A percentile compares a stretch with the other conserved stretches of the same genome.
These are phyloP conservation scores for Sicus ferrugineus DNA, from an alignment of 2,888 invertebrate genomes.

Conservation along the genomic window DNA sequence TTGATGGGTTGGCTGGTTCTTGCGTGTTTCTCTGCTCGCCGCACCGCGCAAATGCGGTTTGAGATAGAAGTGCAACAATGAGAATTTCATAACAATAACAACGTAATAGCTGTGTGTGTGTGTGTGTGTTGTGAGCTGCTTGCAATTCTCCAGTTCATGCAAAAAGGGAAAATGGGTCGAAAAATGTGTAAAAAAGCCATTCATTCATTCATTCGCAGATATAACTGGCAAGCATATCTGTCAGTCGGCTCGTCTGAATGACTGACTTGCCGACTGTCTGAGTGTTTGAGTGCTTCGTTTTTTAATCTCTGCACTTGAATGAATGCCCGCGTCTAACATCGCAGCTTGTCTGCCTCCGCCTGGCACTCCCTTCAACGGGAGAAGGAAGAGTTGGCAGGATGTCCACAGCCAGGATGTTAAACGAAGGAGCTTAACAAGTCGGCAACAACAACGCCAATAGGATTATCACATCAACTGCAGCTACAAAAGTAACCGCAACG, in stretches of 20 bases:
- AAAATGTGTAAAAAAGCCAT: too few species aligned
- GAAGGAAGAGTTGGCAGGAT: constrained; percentile 23
- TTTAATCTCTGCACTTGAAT: background rate
- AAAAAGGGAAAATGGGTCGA: background rate
- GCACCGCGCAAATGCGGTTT: constrained; percentile 15
- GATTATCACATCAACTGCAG: background rate
- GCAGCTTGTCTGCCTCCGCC: background rate
- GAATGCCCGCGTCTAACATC: background rate
- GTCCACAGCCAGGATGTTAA: constrained; percentile 7
- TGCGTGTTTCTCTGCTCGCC: background rate
- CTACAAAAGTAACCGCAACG: background rate
- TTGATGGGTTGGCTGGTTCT: background rate
- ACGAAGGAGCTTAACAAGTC: background rate
- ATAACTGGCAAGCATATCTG: constrained; percentile 11
- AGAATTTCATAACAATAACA: background rate
- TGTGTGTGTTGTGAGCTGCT: constrained; percentile 25
- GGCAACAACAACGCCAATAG: constrained; percentile 17
- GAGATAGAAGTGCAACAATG: constrained; percentile 4
- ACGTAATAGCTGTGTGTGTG: constrained; percentile 4
- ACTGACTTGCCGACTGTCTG: background rate
- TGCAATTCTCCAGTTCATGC: background rate
- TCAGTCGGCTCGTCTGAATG: background rate
- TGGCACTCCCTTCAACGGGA: background rate
- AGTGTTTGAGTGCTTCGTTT: background rate
- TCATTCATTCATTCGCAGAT: constrained; percentile 17